A percentile compares a stretch with the other conserved stretches of the same genome.
These are phyloP conservation scores for Crocodylus rhombifer DNA, from an alignment of 2,797 vertebrate species.

Conservation along the genomic window DNA sequence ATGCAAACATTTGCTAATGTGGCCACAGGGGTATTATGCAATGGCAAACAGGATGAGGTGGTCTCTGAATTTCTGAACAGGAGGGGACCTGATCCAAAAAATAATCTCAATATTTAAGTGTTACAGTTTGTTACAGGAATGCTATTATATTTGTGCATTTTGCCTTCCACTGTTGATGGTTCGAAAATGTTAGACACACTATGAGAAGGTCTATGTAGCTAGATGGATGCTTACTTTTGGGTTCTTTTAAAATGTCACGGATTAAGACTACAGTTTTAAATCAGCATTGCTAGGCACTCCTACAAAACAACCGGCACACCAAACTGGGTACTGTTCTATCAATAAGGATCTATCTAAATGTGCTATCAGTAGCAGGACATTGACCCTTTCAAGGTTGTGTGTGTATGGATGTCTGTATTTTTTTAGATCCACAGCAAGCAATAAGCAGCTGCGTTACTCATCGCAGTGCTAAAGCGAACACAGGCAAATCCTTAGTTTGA, in stretches of 20 bases:
- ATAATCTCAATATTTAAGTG: not conserved
- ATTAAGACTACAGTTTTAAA: conserved; percentile 3
- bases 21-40: not conserved
- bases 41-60: not conserved
- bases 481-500: conserved; percentile 37
- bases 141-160: not conserved
- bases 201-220: not conserved
- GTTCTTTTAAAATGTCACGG: not conserved
- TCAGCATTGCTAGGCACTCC: not conserved
- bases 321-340: not conserved
- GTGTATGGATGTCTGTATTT: not conserved
- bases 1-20: not conserved
- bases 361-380: not conserved
- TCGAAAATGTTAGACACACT: not conserved
- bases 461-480: not conserved
- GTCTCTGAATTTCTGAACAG: not conserved
- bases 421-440: not conserved
- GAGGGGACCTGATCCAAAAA: not conserved
- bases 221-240: not conserved
- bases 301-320: not conserved
- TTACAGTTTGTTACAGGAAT: not conserved
- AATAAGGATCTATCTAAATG: not conserved
- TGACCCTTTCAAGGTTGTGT: not conserved
- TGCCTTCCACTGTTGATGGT: not conserved
- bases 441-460: not conserved